These are phyloP conservation scores for Cantharis rufa DNA, from an alignment of 2,888 invertebrate species.

Conservation along the genomic window DNA sequence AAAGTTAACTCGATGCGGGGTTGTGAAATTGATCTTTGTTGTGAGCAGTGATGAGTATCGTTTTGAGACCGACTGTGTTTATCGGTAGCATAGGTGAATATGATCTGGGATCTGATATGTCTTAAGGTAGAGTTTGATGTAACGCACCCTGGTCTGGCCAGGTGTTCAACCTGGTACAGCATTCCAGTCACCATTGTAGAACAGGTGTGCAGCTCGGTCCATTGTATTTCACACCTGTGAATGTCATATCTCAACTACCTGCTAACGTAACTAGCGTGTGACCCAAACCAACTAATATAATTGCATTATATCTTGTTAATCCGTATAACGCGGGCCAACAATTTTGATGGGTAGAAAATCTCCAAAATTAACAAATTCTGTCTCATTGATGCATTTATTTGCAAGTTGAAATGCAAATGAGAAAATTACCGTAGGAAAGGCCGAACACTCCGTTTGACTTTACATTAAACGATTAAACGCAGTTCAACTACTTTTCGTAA, in stretches of 20 bases:
- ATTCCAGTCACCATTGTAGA: constrained; percentile 50
- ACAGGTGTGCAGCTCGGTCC: constrained; percentile 46
- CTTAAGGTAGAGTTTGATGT: constrained; percentile 5
- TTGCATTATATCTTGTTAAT: constrained; percentile 19
- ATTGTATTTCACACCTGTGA: constrained; percentile 51
- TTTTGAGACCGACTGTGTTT: neutral
- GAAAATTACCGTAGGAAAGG: neutral
- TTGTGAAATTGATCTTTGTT: constrained; percentile 28
- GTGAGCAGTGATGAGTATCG: constrained; percentile 2
- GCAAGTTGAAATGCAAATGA: neutral
- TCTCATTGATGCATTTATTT: neutral
- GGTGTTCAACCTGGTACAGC: constrained; percentile 50
- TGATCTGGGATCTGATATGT: constrained; percentile 5
- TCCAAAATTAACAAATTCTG: neutral
- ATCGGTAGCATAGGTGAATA: neutral
- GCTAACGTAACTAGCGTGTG: constrained; percentile 39
- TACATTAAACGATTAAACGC: neutral
- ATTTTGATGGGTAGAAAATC: neutral
- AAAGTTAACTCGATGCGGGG: constrained; percentile 22
- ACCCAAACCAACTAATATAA: constrained; percentile 28
- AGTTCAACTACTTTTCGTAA: neutral
- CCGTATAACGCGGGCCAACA: neutral
- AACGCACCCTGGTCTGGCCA: constrained; percentile 42
- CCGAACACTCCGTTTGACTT: neutral
- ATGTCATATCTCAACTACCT: constrained; percentile 50